Percentiles rank a stretch among this genome's conserved stretches.
Evolutionary conservation across 1,140 invertebrate genomes (phyloP).

Genomic region (Lucilia cuprina): DNA sequence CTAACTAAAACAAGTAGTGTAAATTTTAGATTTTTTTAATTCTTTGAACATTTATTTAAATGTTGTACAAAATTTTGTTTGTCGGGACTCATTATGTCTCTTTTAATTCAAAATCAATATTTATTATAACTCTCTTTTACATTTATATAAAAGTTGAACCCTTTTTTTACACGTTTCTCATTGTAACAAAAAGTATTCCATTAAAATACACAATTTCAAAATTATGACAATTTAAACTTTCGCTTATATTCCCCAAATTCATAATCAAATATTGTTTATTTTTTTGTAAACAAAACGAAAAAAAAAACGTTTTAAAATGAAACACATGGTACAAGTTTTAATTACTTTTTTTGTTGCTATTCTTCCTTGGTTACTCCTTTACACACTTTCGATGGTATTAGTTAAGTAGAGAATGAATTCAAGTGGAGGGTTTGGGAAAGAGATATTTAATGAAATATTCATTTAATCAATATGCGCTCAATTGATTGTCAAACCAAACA

Average conservation of each 20-base stretch:
- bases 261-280: too few species aligned
- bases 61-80: too few species aligned
- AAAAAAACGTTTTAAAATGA: not conserved
- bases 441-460: not conserved
- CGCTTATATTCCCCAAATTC: not conserved
- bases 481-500: not conserved
- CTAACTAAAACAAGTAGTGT: too few species aligned
- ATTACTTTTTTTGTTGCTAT: not conserved
- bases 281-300: not conserved
- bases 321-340: not conserved
- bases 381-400: not conserved
- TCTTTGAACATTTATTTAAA: too few species aligned
- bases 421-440: not conserved
- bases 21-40: too few species aligned
- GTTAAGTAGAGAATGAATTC: not conserved
- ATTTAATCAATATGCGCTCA: constrained; percentile 18
- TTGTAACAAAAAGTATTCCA: too few species aligned
- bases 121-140: too few species aligned
- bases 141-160: too few species aligned
- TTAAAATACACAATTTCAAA: too few species aligned
- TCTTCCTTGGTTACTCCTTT: not conserved
- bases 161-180: too few species aligned
- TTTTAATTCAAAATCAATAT: too few species aligned
- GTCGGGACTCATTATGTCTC: too few species aligned
- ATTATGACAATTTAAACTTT: not conserved